Conservation (phyloP, 2,113 vertebrate genomes). For the Pomatorhinus ruficollis region DNA sequence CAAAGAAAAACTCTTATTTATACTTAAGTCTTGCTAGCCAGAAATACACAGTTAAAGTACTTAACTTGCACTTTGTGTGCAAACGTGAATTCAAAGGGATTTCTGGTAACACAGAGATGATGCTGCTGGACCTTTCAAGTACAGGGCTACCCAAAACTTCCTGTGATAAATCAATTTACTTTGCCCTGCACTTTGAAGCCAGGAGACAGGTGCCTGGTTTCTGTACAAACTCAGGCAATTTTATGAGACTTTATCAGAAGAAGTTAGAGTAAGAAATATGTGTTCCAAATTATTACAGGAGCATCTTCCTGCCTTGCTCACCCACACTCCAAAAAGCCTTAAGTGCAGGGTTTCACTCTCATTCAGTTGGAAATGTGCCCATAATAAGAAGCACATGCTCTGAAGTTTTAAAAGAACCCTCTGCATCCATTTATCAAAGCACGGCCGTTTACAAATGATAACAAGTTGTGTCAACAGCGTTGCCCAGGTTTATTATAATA, state of each 20-base stretch:
- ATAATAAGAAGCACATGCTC: slow-evolving; percentile 70
- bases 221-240: not conserved
- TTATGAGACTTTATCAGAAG: not conserved
- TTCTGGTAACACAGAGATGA: not conserved
- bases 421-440: slow-evolving; percentile 47
- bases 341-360: not conserved
- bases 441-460: not conserved
- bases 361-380: slow-evolving; percentile 26
- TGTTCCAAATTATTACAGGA: not conserved
- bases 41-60: not conserved
- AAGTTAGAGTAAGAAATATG: not conserved
- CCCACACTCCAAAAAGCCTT: not conserved
- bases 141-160: not conserved
- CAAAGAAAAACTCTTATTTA: not conserved
- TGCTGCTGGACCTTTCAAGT: not conserved
- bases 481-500: slow-evolving; percentile 48
- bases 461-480: slow-evolving; percentile 53
- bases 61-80: too few species aligned
- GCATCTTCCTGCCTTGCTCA: not conserved
- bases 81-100: not conserved
- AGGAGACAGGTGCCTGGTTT: not conserved
- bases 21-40: not conserved
- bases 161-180: not conserved
- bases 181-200: not conserved
- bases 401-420: not conserved